Evolutionary conservation across 2,888 invertebrate genomes (phyloP), one percentile per base, ranked within the genome.

Genomic region (Hofmannophila pseudospretella): DNA sequence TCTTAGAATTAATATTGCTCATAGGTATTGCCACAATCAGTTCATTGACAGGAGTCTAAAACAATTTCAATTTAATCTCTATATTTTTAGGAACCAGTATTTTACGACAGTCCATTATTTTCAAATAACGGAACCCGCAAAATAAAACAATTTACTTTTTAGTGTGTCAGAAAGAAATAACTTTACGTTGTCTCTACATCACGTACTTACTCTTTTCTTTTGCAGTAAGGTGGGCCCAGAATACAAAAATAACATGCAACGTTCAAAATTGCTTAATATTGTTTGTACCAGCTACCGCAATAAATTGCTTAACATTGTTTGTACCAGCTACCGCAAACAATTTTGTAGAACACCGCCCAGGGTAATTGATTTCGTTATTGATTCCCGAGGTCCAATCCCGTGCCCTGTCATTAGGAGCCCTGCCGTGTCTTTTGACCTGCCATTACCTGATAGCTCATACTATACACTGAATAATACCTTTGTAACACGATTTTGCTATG

Each of bases 351-450:
- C 30, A 14, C 36, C 30, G 23, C 13, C 10, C 16, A 3, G 29
- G 23, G 51, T 57, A 54, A 58, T 54, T 41, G 51, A 41, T 46
- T 26, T 35, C 33, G 44, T 48, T 55, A 66, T 77, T 66, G 77
- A 65, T 72, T 72, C 66, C 58, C 55, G 39, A 42, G 58, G 59
- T 56, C 56, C 64, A 60, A 62, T 71, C 60, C 58, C 53, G 47
- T 55, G 63, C 66, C 67, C 75, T 80, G 70, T 82, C 66, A 82
- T 84, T 84, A 82, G 60, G 5, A 50, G 41, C 62, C 74, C 51
- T 41, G 62, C 74, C 75, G 76, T 77, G 74, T 76, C 75, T 77
- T 72, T 73, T 82, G 84, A 82, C 78, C 78, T 52, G 53, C 50
- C 59, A 69, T 76, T 54, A 56, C 46, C 23, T 8, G n/a, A 23